A percentile compares a stretch with the other conserved stretches of the same genome.
Conservation (phyloP, 2,113 vertebrate species). For the Brachypodius melanocephalos region DNA sequence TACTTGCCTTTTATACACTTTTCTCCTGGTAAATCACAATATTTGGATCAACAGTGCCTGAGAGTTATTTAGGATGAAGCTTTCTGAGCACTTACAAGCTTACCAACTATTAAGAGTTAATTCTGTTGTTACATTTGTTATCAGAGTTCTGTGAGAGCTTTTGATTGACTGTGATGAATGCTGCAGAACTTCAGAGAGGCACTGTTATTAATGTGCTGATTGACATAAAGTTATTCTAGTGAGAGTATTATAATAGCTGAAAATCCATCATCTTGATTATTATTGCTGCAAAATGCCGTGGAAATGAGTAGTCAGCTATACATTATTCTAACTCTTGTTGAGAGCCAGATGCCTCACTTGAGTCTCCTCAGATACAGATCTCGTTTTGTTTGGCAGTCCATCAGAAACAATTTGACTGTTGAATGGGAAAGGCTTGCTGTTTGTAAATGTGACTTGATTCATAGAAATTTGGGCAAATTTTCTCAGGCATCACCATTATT, state of each 20-base stretch:
- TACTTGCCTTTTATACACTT: background rate
- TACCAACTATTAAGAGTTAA: background rate
- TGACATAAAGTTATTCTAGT: background rate
- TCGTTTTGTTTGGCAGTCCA: background rate
- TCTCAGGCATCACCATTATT: background rate
- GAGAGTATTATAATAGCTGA: background rate
- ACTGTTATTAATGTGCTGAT: background rate
- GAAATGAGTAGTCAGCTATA: background rate
- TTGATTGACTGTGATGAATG: background rate
- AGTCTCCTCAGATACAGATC: background rate
- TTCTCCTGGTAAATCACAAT: background rate
- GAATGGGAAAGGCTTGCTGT: background rate
- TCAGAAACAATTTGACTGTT: background rate
- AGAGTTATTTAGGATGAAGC: background rate
- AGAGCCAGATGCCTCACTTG: background rate
- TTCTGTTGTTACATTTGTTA: background rate
- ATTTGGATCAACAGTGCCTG: background rate
- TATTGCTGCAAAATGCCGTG: background rate
- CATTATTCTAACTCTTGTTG: background rate
- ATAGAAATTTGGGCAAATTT: background rate
- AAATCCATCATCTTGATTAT: constrained; percentile 22
- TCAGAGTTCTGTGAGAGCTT: background rate
- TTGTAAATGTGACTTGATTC: background rate
- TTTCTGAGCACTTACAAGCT: background rate
- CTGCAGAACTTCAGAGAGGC: background rate